These are phyloP conservation scores for Hybos culiciformis DNA, from an alignment of 2,888 invertebrate genomes.

Conservation along the genomic window DNA sequence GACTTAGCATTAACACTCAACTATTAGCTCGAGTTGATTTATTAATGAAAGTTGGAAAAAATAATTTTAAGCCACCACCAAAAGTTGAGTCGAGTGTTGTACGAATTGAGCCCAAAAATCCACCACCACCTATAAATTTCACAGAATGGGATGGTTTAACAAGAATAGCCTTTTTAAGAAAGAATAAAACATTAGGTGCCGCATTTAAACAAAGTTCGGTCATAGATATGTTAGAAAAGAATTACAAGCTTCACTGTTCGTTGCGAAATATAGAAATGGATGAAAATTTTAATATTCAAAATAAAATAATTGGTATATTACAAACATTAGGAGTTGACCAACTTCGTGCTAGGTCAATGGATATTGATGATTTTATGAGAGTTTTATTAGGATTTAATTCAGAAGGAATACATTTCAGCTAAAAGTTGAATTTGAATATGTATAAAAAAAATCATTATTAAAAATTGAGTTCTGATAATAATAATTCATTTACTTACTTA, in stretches of 20 bases:
- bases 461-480: too few species aligned
- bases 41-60: slow-evolving; percentile 93
- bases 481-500: too few species aligned
- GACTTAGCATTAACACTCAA: slow-evolving; percentile 93
- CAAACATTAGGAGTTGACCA: slow-evolving; percentile 51
- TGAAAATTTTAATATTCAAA: slow-evolving; percentile 68
- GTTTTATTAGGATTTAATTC: slow-evolving; percentile 78
- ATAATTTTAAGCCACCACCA: slow-evolving; percentile 96
- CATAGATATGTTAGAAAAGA: slow-evolving; percentile 72
- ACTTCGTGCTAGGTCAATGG: slow-evolving; percentile 84
- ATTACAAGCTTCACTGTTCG: slow-evolving; percentile 80
- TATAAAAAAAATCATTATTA: too few species aligned
- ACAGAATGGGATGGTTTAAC: slow-evolving; percentile 98
- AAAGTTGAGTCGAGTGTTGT: slow-evolving; percentile 99
- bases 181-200: slow-evolving; percentile 90
- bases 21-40: slow-evolving; percentile 87
- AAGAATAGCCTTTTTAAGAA: slow-evolving; percentile 85
- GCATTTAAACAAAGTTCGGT: slow-evolving; percentile 79
- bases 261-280: slow-evolving; percentile 64
- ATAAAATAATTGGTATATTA: slow-evolving; percentile 63
- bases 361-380: slow-evolving; percentile 88
- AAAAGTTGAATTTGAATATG: background rate
- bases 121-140: slow-evolving; percentile 90
- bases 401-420: slow-evolving; percentile 78
- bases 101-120: slow-evolving; percentile 91